Evolutionary conservation across 2,888 invertebrate species (phyloP), one percentile per base, ranked within the genome.

Genomic region (Corythucha ciliata): DNA sequence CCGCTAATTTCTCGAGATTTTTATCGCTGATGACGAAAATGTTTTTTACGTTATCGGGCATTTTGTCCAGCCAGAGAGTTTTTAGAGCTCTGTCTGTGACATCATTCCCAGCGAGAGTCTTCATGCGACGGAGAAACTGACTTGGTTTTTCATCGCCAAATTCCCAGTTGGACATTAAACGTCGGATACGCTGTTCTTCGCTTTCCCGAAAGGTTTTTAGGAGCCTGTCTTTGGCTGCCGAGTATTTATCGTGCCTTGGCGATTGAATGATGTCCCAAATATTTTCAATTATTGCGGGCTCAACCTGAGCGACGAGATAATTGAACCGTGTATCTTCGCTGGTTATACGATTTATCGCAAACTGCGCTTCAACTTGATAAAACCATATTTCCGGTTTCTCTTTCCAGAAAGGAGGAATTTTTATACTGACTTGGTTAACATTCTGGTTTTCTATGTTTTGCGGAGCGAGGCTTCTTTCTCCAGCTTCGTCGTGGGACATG

Each of bases 331-430:
- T 54, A 4, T 10, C 4, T 29, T 54, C 50, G 3, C n/a, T 39
- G 4, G 25, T 39, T 14, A 54, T 33, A 12, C 36, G 27, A 5
- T 12, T 21, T 2, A 21, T 4, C 10, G 26, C 25, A 24, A 53
- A 53, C 14, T 34, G 32, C 5, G 54, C 54, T 36, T 54, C 47
- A 4, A 46, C 51, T 40, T 47, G 46, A 20, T 3, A 32, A 29
- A 54, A 51, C 54, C 47, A 54, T 20, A 51, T 16, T 18, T 50
- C 33, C 2, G 51, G 34, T 12, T 51, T 18, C 20, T 46, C 46
- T 20, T 12, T 8, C 52, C 46, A 52, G 24, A 52, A 52, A 6
- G 52, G 27, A 6, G 54, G 47, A 10, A 54, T n/a, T 51, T 50
- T 54, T 1, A 47, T 10, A 42, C 21, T 34, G 7, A 52, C 39